These are phyloP conservation scores for Petrolisthes manimaculis DNA, from an alignment of 2,888 invertebrate genomes.

Conservation along the genomic window DNA sequence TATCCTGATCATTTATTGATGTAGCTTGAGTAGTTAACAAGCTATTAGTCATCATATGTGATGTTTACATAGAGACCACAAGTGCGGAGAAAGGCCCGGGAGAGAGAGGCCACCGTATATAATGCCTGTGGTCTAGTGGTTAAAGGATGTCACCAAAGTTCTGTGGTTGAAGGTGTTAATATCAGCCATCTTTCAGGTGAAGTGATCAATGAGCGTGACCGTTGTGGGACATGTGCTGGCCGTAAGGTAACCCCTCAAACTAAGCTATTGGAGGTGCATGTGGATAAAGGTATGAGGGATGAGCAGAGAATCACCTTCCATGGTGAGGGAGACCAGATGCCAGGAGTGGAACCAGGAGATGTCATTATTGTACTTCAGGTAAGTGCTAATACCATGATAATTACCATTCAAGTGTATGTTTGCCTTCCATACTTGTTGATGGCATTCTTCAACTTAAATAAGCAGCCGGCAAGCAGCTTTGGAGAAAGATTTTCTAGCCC, in stretches of 20 bases:
- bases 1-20: no score
- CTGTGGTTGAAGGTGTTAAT: background rate
- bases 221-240: slow-evolving; percentile 85
- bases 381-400: background rate
- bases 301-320: slow-evolving; percentile 87
- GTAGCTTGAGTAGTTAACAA: no score
- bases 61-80: no score
- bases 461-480: no score
- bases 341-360: slow-evolving; percentile 88
- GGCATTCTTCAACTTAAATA: no score
- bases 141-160: no score
- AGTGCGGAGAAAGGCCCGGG: no score
- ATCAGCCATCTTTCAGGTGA: slow-evolving; percentile 67
- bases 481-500: no score
- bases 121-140: no score
- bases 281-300: slow-evolving; percentile 91
- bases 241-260: slow-evolving; percentile 86
- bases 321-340: slow-evolving; percentile 91
- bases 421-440: background rate
- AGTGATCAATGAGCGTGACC: slow-evolving; percentile 83
- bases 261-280: slow-evolving; percentile 85
- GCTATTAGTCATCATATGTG: no score
- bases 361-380: slow-evolving; percentile 85
- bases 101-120: no score
- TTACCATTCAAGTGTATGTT: background rate